Percentiles rank a stretch among this genome's conserved stretches.
Conservation (phyloP, 2,113 vertebrate genomes). For the Campylomormyrus tamandua region DNA sequence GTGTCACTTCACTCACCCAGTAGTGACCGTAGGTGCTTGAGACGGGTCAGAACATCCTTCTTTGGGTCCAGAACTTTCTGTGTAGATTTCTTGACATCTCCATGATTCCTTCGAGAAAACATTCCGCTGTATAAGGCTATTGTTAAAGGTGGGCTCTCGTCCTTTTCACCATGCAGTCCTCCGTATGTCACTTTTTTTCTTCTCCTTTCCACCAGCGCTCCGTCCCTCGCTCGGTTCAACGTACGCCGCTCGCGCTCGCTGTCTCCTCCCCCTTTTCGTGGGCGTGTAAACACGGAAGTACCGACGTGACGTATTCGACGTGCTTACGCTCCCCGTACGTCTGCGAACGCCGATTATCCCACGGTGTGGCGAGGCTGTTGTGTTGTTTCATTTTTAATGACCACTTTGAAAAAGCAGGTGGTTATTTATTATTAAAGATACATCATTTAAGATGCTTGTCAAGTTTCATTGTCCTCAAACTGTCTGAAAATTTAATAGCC, state of each 20-base stretch:
- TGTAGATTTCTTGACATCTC: conserved; percentile 95
- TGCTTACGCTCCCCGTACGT: conserved; percentile 31
- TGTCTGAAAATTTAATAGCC: neutral
- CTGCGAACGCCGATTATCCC: conserved; percentile 23
- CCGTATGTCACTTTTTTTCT: conserved; percentile 38
- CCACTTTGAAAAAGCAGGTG: neutral
- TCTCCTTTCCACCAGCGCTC: conserved; percentile 39
- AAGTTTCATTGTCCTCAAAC: neutral
- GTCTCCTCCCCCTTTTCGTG: conserved; percentile 44
- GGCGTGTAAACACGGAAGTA: conserved; percentile 71
- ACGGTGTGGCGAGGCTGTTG: neutral
- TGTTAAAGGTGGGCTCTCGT: conserved; percentile 51
- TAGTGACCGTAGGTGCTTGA: conserved; percentile 88
- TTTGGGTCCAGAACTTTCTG: conserved; percentile 99
- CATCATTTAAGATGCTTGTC: neutral
- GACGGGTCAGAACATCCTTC: conserved; percentile 88
- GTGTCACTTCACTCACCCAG: conserved; percentile 74
- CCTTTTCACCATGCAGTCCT: conserved; percentile 52
- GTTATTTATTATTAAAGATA: neutral
- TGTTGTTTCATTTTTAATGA: neutral
- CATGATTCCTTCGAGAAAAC: conserved; percentile 91
- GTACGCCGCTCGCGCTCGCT: conserved; percentile 40
- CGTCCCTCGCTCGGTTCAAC: conserved; percentile 48
- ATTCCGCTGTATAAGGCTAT: conserved; percentile 66
- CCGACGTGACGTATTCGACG: conserved; percentile 32